Base-by-base conservation (phyloP, 1,140 invertebrate genomes). In the Trachelipus rathkii region DNA sequence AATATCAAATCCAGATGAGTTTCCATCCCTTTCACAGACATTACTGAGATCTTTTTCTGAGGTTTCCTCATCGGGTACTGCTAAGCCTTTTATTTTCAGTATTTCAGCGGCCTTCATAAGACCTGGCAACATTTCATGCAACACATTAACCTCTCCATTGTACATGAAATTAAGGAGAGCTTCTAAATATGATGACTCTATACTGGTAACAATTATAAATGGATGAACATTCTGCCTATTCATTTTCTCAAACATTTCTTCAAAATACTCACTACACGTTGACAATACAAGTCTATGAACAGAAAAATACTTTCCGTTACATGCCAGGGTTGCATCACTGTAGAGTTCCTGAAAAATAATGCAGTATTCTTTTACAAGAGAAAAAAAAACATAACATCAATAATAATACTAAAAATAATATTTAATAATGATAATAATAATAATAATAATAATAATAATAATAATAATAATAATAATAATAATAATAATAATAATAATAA, bases 91-190 rank as follows among this genome's bases (percentile, higher is more conserved):
- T 70, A 96, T 95, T 88, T 95, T 93, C 81, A 96, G 85, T 60
- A 92, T 93, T 86, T 95, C 93, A 3, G 94, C 94, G 67, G 94
- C 93, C 85, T 95, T 95, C 43, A 96, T 85, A 80, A 96, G 86
- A 11, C 93, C 91, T 73, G 92, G 91, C 82, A 96, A 87, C 86
- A 95, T 92, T 85, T 95, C 93, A 86, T 95, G 93, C 79, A 92
- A 92, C 84, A 96, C 94, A 86, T 95, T 95, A 44, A 95, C 94
- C 88, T 96, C 93, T 72, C 94, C 94, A 82, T 92, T 89, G 86
- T 96, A 96, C 93, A 96, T 95, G 82, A 95, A 85, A 67, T 85
- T 83, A 44, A 85, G 80, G n/a, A 85, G 79, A 72, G 84, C 82
- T 77, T 84, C 83, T n/a, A 85, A 77, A 80, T 85, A 84, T 46